Conservation (phyloP, 2,797 vertebrate genomes). For the Echiichthys vipera region DNA sequence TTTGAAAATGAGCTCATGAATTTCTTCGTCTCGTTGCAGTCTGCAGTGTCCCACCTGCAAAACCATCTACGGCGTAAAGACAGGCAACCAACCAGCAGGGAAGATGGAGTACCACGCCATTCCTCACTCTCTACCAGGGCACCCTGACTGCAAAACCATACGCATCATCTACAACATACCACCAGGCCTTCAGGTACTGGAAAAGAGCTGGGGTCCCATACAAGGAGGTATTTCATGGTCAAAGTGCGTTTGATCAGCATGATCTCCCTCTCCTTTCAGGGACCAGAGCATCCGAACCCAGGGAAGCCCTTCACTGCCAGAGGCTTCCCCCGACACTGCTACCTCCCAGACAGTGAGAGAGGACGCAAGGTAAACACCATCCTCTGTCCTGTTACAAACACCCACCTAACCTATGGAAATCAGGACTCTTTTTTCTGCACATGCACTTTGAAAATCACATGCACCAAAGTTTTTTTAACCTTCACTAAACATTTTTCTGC, state of each 20-base stretch:
- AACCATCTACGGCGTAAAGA: slow-evolving; percentile 87
- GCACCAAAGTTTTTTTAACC: too few species aligned
- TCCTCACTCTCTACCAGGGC: slow-evolving; percentile 91
- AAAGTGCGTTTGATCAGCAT: neutral
- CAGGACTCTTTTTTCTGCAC: too few species aligned
- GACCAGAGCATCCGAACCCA: slow-evolving; percentile 93
- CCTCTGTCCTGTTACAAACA: too few species aligned
- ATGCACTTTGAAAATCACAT: too few species aligned
- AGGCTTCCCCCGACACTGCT: slow-evolving; percentile 95
- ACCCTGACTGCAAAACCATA: slow-evolving; percentile 93
- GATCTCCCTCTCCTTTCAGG: slow-evolving; percentile 73
- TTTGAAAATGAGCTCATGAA: neutral
- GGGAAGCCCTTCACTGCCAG: slow-evolving; percentile 94
- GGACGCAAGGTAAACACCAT: slow-evolving; percentile 88
- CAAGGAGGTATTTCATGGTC: neutral
- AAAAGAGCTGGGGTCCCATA: too few species aligned
- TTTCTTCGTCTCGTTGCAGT: slow-evolving; percentile 39
- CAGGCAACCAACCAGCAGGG: slow-evolving; percentile 84
- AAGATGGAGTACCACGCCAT: slow-evolving; percentile 89
- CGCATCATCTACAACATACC: slow-evolving; percentile 97
- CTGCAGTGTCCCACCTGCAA: slow-evolving; percentile 88
- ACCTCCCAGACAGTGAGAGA: slow-evolving; percentile 95
- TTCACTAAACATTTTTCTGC: too few species aligned
- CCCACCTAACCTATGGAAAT: too few species aligned
- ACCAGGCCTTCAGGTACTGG: slow-evolving; percentile 89